Base-by-base conservation (phyloP, 2,888 invertebrate genomes). In the Andrena bicolor region DNA sequence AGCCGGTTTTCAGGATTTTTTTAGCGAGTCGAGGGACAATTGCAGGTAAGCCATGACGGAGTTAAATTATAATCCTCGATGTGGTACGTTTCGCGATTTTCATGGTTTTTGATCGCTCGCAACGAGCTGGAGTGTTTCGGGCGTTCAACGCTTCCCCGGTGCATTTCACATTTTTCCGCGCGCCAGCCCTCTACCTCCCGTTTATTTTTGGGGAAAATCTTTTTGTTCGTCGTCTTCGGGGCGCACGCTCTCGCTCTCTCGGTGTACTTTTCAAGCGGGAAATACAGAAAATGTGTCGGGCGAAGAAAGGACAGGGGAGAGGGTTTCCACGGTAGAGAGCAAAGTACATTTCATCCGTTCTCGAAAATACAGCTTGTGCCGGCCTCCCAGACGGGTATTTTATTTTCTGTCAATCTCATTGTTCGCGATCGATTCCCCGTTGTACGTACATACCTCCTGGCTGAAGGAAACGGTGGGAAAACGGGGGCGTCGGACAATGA, bases 281-380 rank as follows among this genome's bases (percentile, higher is more conserved):
- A 30, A 65, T 32, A 41, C 49, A 35, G 53, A 20, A 35, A 61
- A 65, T 23, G 26, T 35, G 41, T 70, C 23, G 71, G 3, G 16
- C 7, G 26, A 51, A 61, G 65, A 49, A 51, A 69, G 56, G 6
- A 56, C 49, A 6, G 48, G 16, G 32, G 41, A 48, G 30, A 35
- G 56, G 66, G 32, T 13, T 48, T 20, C 5, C 51, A 41, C 53
- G 26, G 77, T 61, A 56, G 66, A 61, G 41, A 77, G 78, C 63
- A 68, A 77, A 77, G 63, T 68, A 68, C 58, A 58, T 77, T 80
- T 76, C 66, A 63, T 68, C 63, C 71, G 61, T 73, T 49, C 48
- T 26, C n/a, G 48, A 28, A 66, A 56, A 68, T 66, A 68, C 35
- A 68, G 20, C 65, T 60, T 48, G 28, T 20, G 30, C 35, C 35